Conservation (phyloP, 1,140 invertebrate species). For the Helicoverpa armigera region DNA sequence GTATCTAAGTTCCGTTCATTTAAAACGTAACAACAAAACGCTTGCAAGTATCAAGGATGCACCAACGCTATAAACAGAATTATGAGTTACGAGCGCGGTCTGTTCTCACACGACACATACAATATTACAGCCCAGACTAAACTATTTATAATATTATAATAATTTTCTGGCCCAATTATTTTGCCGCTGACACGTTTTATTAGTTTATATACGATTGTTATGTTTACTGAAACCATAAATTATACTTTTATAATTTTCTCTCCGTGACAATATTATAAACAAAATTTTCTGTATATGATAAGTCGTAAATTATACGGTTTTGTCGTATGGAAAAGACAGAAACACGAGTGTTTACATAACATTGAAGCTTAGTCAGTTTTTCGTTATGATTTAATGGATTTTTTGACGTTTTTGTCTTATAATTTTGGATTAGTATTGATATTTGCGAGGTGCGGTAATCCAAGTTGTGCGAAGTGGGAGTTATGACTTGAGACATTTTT, state of each 20-base stretch:
- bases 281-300: slow-evolving; percentile 61
- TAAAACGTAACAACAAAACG: background rate
- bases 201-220: slow-evolving; percentile 81
- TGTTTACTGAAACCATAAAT: slow-evolving; percentile 72
- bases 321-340: slow-evolving; percentile 56
- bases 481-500: slow-evolving; percentile 22
- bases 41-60: slow-evolving; percentile 69
- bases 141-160: slow-evolving; percentile 87
- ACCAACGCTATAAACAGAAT: slow-evolving; percentile 62
- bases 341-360: slow-evolving; percentile 66
- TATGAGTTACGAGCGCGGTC: slow-evolving; percentile 80
- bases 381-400: slow-evolving; percentile 52
- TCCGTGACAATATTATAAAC: slow-evolving; percentile 72
- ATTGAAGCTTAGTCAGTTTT: slow-evolving; percentile 36
- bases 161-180: slow-evolving; percentile 85
- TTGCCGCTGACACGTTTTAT: slow-evolving; percentile 82
- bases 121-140: slow-evolving; percentile 82
- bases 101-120: slow-evolving; percentile 76
- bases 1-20: no score
- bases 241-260: slow-evolving; percentile 71
- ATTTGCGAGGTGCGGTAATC: slow-evolving; percentile 31
- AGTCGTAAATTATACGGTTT: slow-evolving; percentile 66
- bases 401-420: slow-evolving; percentile 52
- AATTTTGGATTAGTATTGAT: slow-evolving; percentile 51
- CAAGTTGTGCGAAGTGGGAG: slow-evolving; percentile 22